phyloP scores from a whole-genome alignment of 2,888 invertebrate species.

The Meteorus colon region DNA sequence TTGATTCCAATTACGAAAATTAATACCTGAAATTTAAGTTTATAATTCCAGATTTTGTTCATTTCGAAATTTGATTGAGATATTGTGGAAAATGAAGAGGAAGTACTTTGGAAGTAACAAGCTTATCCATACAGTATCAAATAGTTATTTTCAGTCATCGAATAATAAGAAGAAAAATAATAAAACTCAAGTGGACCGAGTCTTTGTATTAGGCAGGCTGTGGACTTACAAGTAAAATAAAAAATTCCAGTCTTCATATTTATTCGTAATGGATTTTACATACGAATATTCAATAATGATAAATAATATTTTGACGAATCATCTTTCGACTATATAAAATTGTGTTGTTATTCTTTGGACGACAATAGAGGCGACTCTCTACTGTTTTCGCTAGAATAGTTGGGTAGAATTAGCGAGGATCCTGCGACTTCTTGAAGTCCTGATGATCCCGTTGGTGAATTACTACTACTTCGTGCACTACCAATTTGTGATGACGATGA shows the following conservation, averaged over 20 bases:
- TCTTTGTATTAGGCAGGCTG: no score
- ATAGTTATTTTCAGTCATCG: no score
- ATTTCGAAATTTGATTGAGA: not conserved
- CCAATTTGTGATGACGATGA: constrained; percentile 66
- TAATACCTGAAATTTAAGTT: no score
- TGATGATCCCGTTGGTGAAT: constrained; percentile 69
- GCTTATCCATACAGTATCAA: no score
- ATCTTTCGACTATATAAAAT: not conserved
- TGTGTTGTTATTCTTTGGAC: constrained; percentile 65
- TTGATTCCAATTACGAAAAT: no score
- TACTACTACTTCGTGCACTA: constrained; percentile 68
- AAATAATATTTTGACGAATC: not conserved
- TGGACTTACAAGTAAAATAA: not conserved
- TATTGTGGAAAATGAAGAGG: not conserved
- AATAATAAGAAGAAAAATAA: no score
- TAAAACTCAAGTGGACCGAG: no score
- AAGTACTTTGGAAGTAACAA: no score
- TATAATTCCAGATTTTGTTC: no score
- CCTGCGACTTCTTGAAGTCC: constrained; percentile 60
- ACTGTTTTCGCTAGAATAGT: constrained; percentile 80
- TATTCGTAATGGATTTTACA: not conserved
- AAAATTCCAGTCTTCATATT: not conserved
- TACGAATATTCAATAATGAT: not conserved
- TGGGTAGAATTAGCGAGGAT: constrained; percentile 19
- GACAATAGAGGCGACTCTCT: constrained; percentile 77